Percentiles rank a stretch among this genome's conserved stretches.
Conservation (phyloP, 2,113 vertebrate genomes). For the Thunnus thynnus region DNA sequence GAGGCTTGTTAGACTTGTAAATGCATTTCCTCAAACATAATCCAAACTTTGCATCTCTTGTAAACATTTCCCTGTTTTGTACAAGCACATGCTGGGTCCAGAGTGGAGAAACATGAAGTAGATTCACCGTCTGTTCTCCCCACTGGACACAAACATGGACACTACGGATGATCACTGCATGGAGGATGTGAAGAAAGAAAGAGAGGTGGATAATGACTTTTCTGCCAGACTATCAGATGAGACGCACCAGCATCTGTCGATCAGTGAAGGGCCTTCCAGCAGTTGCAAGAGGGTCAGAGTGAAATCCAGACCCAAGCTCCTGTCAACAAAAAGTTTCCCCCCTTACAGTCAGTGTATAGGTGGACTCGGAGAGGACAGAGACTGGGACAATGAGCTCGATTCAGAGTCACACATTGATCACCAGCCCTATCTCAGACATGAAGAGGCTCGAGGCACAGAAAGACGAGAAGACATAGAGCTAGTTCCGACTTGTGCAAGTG, state of each 20-base stretch:
- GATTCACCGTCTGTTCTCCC: neutral
- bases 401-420: neutral
- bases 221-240: conserved; percentile 30
- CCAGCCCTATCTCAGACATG: neutral
- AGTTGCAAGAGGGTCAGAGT: conserved; percentile 7
- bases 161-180: conserved; percentile 18
- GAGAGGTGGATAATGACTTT: conserved; percentile 34
- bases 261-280: conserved; percentile 27
- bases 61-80: conserved; percentile 49
- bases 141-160: conserved; percentile 41
- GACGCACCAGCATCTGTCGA: conserved; percentile 10
- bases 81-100: conserved; percentile 40
- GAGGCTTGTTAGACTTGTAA: neutral
- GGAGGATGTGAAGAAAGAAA: conserved; percentile 35
- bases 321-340: conserved; percentile 73
- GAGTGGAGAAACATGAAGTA: conserved; percentile 18
- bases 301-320: conserved; percentile 64
- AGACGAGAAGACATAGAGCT: conserved; percentile 17
- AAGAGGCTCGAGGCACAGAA: neutral
- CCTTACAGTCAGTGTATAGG: conserved; percentile 74
- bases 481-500: conserved; percentile 16
- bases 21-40: conserved; percentile 39
- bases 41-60: conserved; percentile 47
- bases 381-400: neutral
- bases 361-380: conserved; percentile 56